Evolutionary conservation across 2,113 vertebrate genomes (phyloP), one percentile per base, ranked within the genome.

Genomic region (Vicugna pacos): DNA sequence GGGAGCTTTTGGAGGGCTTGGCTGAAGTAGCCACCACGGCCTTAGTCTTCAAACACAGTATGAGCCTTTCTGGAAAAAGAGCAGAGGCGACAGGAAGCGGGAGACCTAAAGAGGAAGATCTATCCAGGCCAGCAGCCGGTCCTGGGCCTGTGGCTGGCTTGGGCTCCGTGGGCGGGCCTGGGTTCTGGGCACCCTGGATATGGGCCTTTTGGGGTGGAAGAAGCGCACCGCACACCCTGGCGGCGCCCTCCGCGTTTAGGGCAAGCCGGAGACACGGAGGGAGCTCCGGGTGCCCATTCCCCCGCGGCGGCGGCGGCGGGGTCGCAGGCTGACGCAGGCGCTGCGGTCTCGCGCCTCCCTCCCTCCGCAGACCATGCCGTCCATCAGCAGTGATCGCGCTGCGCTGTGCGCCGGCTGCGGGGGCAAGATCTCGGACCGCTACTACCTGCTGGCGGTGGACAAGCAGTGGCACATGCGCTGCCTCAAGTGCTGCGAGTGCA

Each of bases 381-480:
- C 99, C 93, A 99, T 99, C 98, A 99, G 98, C 98, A 99, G 98
- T 98, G 99, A 99, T 98, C 99, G 99, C 20, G 99, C 99, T 69
- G 99, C 99, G 77, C 98, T 99, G 98, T 99, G 99, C 95, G 99
- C 99, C 2, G 99, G 99, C 98, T 99, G 99, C 97, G 99, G 99
- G 96, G 98, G 99, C 58, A 99, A 99, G 98, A 99, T 99, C 94
- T 99, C 99, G 1, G 99, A 99, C 98, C 99, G 99, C 14, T 99
- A 99, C 98, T 99, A 99, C 98, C 99, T 99, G 98, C 99, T 99
- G 98, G 99, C 99, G 12, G 99, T 99, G 98, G 99, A 99, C 98
- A 99, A 99, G 24, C 99, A 99, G 99, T 99, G 99, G 99, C 99
- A 99, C 99, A 99, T 99, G 99, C 99, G 99, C 95, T 99, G 99